Conservation (phyloP, 1,140 invertebrate species). For the Belonocnema kinseyi region DNA sequence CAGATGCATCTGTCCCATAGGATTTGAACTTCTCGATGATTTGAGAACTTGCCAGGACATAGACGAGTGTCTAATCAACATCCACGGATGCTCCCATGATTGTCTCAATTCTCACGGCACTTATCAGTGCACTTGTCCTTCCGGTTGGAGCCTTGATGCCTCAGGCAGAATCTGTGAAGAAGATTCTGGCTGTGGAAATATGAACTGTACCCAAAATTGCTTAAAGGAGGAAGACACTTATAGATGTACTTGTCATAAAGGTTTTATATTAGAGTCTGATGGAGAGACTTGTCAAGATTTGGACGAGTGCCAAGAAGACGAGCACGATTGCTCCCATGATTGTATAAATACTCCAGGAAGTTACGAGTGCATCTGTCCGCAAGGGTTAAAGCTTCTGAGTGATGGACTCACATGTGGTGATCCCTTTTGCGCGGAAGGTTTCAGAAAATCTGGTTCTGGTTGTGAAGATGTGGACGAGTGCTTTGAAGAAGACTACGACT, state of each 20-base stretch:
- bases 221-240: conserved; percentile 73
- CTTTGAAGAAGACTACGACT: conserved; percentile 77
- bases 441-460: conserved; percentile 33
- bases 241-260: conserved; percentile 72
- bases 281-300: conserved; percentile 78
- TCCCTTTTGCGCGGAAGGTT: conserved; percentile 50
- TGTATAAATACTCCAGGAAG: conserved; percentile 88
- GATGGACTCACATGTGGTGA: conserved; percentile 83
- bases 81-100: conserved; percentile 74
- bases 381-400: conserved; percentile 82
- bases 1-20: conserved; percentile 77
- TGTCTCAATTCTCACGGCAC: conserved; percentile 78
- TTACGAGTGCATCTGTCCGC: conserved; percentile 86
- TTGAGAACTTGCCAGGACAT: conserved; percentile 77
- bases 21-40: conserved; percentile 75
- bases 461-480: conserved; percentile 89
- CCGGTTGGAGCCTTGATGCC: conserved; percentile 33
- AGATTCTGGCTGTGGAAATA: conserved; percentile 35
- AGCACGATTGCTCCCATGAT: conserved; percentile 80
- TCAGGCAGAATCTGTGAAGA: conserved; percentile 25
- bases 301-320: conserved; percentile 83
- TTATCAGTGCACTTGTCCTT: conserved; percentile 73
- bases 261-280: conserved; percentile 55
- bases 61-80: conserved; percentile 78
- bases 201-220: conserved; percentile 76